Evolutionary conservation across 2,797 vertebrate genomes (phyloP).

Genomic region (Pteropus rufus): DNA sequence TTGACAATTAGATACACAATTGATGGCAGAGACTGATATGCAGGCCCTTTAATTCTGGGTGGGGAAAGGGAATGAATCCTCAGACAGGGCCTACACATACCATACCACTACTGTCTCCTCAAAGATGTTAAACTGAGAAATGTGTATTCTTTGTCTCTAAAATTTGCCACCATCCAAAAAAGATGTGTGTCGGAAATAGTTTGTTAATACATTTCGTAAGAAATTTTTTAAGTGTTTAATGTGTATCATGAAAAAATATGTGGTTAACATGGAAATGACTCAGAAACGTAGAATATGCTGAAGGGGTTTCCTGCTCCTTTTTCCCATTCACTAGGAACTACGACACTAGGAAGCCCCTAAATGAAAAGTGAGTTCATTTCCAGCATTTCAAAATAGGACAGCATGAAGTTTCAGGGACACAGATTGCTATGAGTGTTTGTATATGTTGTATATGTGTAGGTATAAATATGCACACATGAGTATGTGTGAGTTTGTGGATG

Average conservation of each 20-base stretch:
- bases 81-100: background rate
- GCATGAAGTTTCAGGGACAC: background rate
- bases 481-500: background rate
- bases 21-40: background rate
- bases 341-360: background rate
- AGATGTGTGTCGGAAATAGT: background rate
- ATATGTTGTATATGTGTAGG: background rate
- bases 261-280: conserved; percentile 80
- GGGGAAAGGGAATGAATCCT: background rate
- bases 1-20: background rate
- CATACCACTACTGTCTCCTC: background rate
- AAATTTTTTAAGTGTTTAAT: background rate
- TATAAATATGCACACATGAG: background rate
- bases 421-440: background rate
- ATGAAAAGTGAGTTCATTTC: background rate
- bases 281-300: conserved; percentile 79
- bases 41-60: background rate
- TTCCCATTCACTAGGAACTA: background rate
- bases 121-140: background rate
- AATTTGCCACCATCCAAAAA: background rate
- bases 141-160: background rate
- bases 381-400: background rate
- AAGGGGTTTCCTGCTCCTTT: conserved; percentile 86
- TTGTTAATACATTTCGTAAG: background rate
- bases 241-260: conserved; percentile 65